Conservation (phyloP, 2,113 vertebrate genomes). For the Agapornis roseicollis region DNA sequence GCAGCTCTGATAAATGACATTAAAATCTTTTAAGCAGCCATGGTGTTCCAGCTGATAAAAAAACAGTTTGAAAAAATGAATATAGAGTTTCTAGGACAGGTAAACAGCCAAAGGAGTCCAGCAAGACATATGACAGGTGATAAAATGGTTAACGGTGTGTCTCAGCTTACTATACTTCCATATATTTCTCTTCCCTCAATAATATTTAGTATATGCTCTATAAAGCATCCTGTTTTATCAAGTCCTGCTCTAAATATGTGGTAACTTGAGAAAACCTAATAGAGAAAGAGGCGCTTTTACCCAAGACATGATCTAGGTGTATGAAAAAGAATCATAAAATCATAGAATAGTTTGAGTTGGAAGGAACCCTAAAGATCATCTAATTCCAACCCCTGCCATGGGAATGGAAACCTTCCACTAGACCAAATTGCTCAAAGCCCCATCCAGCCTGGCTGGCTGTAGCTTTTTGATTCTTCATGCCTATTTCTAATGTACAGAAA, state of each 20-base stretch:
- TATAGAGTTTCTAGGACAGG: not conserved
- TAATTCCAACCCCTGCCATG: not conserved
- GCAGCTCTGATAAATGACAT: constrained; percentile 19
- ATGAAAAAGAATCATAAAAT: not conserved
- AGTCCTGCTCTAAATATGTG: not conserved
- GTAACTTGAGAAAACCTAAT: not conserved
- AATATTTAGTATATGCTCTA: constrained; percentile 37
- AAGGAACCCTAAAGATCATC: not conserved
- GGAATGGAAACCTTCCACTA: not conserved
- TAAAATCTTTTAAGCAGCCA: constrained; percentile 17
- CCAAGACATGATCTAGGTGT: not conserved
- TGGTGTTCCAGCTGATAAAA: not conserved
- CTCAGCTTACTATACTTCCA: not conserved
- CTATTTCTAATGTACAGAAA: not conserved
- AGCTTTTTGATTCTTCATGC: not conserved
- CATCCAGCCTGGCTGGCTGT: not conserved
- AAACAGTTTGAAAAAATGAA: not conserved
- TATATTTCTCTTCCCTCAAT: constrained; percentile 27
- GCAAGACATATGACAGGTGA: constrained; percentile 2
- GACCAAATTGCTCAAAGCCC: not conserved
- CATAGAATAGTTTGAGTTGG: not conserved
- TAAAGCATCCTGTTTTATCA: constrained; percentile 14
- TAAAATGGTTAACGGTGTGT: constrained; percentile 9
- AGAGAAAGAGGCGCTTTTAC: accelerated
- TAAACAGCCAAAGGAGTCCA: constrained; percentile 30